Percentiles rank a stretch among this genome's conserved stretches.
These are phyloP conservation scores for Agraylea sexmaculata DNA, from an alignment of 1,140 invertebrate species.

Conservation along the genomic window DNA sequence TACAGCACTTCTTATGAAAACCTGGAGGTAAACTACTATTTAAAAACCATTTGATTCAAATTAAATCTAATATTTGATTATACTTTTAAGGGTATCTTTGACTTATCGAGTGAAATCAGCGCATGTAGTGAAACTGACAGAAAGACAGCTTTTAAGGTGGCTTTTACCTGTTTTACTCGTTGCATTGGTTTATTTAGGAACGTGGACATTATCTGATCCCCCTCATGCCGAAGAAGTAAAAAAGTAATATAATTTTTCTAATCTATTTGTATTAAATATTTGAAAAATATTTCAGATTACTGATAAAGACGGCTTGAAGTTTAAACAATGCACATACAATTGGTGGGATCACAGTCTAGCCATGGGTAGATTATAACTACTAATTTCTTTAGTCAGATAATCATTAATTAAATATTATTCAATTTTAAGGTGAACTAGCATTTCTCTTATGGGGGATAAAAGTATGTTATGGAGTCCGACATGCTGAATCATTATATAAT, in stretches of 20 bases:
- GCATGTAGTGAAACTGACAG: conserved; percentile 84
- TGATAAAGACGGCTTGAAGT: conserved; percentile 62
- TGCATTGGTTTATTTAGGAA: conserved; percentile 76
- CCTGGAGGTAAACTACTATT: conserved; percentile 59
- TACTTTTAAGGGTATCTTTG: conserved; percentile 63
- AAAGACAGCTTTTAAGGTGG: conserved; percentile 82
- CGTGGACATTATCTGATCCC: conserved; percentile 77
- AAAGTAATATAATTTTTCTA: not conserved
- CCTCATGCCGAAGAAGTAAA: conserved; percentile 58
- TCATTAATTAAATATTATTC: not conserved
- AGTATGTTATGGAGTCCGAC: conserved; percentile 81
- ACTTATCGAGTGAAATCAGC: conserved; percentile 90
- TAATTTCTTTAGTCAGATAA: not conserved
- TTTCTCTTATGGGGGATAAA: conserved; percentile 84
- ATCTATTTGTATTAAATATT: not conserved
- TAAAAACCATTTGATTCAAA: not conserved
- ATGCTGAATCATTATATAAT: conserved; percentile 85
- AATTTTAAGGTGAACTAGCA: conserved; percentile 60
- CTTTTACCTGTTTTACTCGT: conserved; percentile 80
- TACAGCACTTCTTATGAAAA: conserved; percentile 83
- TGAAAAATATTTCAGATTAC: conserved; percentile 45
- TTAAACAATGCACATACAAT: conserved; percentile 80
- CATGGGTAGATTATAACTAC: conserved; percentile 47
- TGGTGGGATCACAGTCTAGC: conserved; percentile 89
- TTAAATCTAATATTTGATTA: not conserved